Evolutionary conservation across 2,888 invertebrate genomes (phyloP), one percentile per base, ranked within the genome.

Genomic region (Atrina japonica): DNA sequence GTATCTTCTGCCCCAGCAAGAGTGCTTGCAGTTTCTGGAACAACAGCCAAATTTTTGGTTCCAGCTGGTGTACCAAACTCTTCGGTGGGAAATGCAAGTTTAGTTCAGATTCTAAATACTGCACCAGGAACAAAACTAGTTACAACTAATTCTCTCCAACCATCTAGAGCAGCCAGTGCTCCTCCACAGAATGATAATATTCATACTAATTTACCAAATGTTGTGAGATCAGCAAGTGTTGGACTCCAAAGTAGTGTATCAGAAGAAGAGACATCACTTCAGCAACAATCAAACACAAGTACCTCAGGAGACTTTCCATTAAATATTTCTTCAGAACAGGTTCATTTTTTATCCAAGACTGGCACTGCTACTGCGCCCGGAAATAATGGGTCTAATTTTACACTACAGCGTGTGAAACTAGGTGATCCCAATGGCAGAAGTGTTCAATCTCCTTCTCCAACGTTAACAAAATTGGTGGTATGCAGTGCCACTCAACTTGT

Each of bases 191-290:
- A 83, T 58, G 59, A 75, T 45, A 68, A 77, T 64, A 25, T 29
- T 50, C 16, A 72, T 70, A n/a, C 75, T 75, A 56, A 70, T 66
- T 14, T 56, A 30, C 55, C 41, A 16, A 75, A 78, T 3, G 67
- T 86, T 16, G 84, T 84, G 11, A 73, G 87, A 23, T 84, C 87
- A 29, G 87, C 87, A 5, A 87, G 87, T 79, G 87, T 86, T 23
- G 87, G 85, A 7, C 74, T 76, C 45, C 41, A 16, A 30, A 73
- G 45, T 11, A 56, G 30, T 47, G 25, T 45, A 49, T 16, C 59
- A 47, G 43, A 45, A 43, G 25, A 23, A 21, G 56, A 23, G 14
- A 35, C 27, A 30, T 50, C 23, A 49, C 63, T 58, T 66, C 67
- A 71, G 56, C 45, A 41, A 21, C 58, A 55, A 56, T 29, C 41